These are phyloP conservation scores for Phymanthus crucifer DNA, from an alignment of 92 coral and sea anemone genomes.

Conservation along the genomic window DNA sequence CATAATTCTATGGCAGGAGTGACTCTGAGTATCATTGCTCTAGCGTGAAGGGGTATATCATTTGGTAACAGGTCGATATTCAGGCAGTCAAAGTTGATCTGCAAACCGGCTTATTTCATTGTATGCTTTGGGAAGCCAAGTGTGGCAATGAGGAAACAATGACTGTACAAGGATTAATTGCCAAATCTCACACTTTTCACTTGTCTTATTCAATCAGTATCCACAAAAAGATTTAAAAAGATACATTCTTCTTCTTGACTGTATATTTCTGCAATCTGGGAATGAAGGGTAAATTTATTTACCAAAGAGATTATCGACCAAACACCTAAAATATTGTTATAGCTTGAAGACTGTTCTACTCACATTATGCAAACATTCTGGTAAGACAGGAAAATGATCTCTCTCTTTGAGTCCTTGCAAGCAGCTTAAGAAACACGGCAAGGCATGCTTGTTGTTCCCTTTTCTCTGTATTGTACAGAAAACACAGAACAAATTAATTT, in stretches of 20 bases:
- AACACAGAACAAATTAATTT: too few relatives aligned
- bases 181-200: too few relatives aligned
- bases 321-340: background rate
- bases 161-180: too few relatives aligned
- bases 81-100: too few relatives aligned
- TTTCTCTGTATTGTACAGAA: slow-evolving; percentile 58
- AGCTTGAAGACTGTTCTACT: slow-evolving; percentile 11
- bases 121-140: too few relatives aligned
- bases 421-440: slow-evolving; percentile 86
- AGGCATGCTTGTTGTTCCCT: slow-evolving; percentile 66
- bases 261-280: slow-evolving; percentile 91
- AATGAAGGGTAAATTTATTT: background rate
- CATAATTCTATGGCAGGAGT: too few relatives aligned
- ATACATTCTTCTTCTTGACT: slow-evolving; percentile 92
- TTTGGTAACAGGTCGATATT: too few relatives aligned
- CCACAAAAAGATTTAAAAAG: slow-evolving; percentile 34
- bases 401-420: slow-evolving; percentile 88
- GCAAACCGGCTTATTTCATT: too few relatives aligned
- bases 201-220: too few relatives aligned
- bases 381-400: slow-evolving; percentile 73
- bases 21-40: too few relatives aligned
- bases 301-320: background rate
- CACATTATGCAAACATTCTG: slow-evolving; percentile 93
- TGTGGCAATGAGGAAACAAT: too few relatives aligned
- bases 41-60: too few relatives aligned